Percentiles rank a stretch among this genome's conserved stretches.
Conservation (phyloP, 2,797 vertebrate species). For the Oophaga sylvatica region DNA sequence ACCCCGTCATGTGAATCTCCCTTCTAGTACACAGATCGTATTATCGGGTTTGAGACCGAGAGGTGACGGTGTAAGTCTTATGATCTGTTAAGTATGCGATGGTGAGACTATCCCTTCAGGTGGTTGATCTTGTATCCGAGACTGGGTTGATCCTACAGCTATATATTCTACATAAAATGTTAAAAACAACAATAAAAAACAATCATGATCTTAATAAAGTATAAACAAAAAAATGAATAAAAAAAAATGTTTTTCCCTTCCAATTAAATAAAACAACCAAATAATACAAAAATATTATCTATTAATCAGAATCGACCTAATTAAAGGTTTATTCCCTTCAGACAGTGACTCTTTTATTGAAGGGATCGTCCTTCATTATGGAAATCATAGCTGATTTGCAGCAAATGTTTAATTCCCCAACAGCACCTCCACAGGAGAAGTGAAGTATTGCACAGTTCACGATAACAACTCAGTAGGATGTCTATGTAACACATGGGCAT, state of each 20-base stretch:
- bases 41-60: constrained; percentile 24
- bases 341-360: neutral
- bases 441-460: neutral
- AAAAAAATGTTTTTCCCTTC: neutral
- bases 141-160: neutral
- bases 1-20: constrained; percentile 47
- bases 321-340: neutral
- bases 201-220: neutral
- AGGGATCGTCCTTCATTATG: neutral
- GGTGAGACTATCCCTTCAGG: constrained; percentile 1
- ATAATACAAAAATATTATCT: neutral
- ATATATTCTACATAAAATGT: neutral
- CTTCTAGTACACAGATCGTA: constrained; percentile 42
- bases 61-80: constrained; percentile 44
- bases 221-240: neutral
- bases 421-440: neutral
- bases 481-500: neutral
- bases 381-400: neutral
- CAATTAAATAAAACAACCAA: neutral
- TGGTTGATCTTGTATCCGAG: constrained; percentile 8
- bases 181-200: neutral
- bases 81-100: constrained; percentile 18
- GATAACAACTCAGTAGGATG: no score
- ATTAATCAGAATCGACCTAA: neutral
- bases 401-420: neutral